These are phyloP conservation scores for Caenorhabditis sulstoni DNA, from an alignment of 2,888 invertebrate species.

Conservation along the genomic window DNA sequence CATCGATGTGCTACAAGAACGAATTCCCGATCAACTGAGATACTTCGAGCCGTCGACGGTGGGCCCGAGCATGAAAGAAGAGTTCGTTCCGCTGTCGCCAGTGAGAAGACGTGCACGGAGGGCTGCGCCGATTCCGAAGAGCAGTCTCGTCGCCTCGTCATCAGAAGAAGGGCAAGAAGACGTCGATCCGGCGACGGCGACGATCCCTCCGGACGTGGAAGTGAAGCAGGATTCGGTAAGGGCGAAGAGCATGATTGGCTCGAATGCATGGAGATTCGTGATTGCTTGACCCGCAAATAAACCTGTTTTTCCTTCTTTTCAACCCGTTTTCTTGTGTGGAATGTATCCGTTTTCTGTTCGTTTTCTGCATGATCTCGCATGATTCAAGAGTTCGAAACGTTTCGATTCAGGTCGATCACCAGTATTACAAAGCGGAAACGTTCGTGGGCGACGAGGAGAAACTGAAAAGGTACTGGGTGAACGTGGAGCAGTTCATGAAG, in stretches of 20 bases:
- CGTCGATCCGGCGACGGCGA: constrained; percentile 51
- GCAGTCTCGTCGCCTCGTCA: background rate
- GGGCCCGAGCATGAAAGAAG: constrained; percentile 34
- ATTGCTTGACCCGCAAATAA: constrained; percentile 9
- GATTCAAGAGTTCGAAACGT: background rate
- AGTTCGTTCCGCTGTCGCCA: constrained; percentile 48
- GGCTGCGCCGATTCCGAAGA: constrained; percentile 33
- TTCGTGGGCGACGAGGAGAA: constrained; percentile 49
- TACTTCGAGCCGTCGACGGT: constrained; percentile 40
- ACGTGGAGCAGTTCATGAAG: constrained; percentile 74
- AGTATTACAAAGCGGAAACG: constrained; percentile 73
- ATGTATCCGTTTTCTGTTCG: background rate
- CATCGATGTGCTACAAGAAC: constrained; percentile 41
- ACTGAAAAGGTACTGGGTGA: constrained; percentile 69
- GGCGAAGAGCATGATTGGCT: constrained; percentile 4
- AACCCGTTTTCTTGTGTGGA: constrained; percentile 10
- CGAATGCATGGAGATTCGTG: constrained; percentile 5
- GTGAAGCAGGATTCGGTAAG: constrained; percentile 58
- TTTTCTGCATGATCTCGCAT: background rate
- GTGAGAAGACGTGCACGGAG: constrained; percentile 21
- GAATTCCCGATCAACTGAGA: constrained; percentile 33
- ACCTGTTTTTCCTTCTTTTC: too few species aligned
- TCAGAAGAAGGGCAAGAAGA: constrained; percentile 22
- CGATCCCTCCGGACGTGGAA: constrained; percentile 51
- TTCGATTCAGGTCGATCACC: constrained; percentile 70